phyloP scores from a whole-genome alignment of 2,797 vertebrate species.

The Trachurus trachurus region DNA sequence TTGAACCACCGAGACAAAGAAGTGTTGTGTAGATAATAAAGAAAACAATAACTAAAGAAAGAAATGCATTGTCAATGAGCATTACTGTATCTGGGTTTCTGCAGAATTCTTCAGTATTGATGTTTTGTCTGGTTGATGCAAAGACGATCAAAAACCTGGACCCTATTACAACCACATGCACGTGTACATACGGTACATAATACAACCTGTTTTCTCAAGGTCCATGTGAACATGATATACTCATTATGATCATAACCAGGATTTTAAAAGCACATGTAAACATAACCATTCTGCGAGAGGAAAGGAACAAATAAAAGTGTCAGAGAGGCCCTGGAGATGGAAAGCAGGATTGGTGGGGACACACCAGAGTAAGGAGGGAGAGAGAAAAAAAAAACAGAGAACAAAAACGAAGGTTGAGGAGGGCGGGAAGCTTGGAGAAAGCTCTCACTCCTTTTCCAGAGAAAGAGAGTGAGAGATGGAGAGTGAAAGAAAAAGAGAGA shows the following conservation, averaged over 20 bases:
- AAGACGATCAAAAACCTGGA: background rate
- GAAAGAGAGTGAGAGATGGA: slow-evolving; percentile 37
- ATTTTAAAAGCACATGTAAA: slow-evolving; percentile 2
- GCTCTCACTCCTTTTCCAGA: slow-evolving; percentile 46
- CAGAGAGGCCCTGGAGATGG: slow-evolving; percentile 45
- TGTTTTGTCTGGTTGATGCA: background rate
- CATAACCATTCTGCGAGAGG: background rate
- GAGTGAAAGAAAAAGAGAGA: slow-evolving; percentile 30
- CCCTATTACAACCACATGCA: background rate
- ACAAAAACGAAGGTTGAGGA: slow-evolving; percentile 24
- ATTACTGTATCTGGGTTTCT: background rate
- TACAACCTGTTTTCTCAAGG: slow-evolving; percentile 1
- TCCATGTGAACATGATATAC: background rate
- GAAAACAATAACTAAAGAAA: background rate
- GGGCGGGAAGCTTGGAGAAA: slow-evolving; percentile 43
- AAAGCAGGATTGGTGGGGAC: slow-evolving; percentile 47
- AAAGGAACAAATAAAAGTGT: slow-evolving; percentile 34
- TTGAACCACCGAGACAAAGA: too few relatives aligned
- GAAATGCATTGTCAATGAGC: background rate
- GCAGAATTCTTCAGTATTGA: background rate
- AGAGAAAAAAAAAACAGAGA: slow-evolving; percentile 2
- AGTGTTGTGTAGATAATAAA: too few relatives aligned
- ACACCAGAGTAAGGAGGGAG: slow-evolving; percentile 30
- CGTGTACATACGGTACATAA: background rate
- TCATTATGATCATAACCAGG: background rate